phyloP scores from a whole-genome alignment of 37 sponge, comb jelly and placozoan species.

The Petrosia ficiformis region DNA sequence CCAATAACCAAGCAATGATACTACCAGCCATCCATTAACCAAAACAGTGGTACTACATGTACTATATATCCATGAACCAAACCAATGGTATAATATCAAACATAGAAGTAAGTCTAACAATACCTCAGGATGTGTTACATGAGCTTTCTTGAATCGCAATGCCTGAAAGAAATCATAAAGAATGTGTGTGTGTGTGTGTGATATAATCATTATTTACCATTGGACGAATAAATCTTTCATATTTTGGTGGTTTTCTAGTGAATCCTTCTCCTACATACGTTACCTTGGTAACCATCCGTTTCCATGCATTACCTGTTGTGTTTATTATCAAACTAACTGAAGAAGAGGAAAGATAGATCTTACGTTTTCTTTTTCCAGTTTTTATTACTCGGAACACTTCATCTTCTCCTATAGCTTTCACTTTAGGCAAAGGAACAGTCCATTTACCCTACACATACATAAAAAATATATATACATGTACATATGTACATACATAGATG shows the following conservation, averaged over 20 bases:
- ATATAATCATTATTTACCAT: slow-evolving; percentile 53
- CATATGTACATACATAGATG: not conserved
- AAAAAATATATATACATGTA: not conserved
- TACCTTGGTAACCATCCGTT: slow-evolving; percentile 98
- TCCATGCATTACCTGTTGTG: slow-evolving; percentile 84
- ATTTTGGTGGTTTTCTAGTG: slow-evolving; percentile 98
- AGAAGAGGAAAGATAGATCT: not conserved
- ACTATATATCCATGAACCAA: no score
- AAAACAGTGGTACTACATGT: no score
- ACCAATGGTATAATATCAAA: no score
- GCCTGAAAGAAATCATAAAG: slow-evolving; percentile 25
- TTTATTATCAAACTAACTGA: not conserved
- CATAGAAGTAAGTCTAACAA: no score
- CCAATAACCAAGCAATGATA: no score
- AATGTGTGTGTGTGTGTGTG: not conserved
- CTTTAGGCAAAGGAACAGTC: slow-evolving; percentile 98
- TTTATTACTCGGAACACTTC: slow-evolving; percentile 92
- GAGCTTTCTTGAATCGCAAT: slow-evolving; percentile 98
- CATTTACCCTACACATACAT: slow-evolving; percentile 82
- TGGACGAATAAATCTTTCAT: slow-evolving; percentile 97
- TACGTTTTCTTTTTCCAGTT: slow-evolving; percentile 90
- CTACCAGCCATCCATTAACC: no score
- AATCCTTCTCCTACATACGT: slow-evolving; percentile 95
- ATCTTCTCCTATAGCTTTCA: slow-evolving; percentile 89
- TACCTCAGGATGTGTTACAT: slow-evolving; percentile 98